Base-by-base conservation (phyloP, 2,113 vertebrate genomes). In the Nyctibius bracteatus region DNA sequence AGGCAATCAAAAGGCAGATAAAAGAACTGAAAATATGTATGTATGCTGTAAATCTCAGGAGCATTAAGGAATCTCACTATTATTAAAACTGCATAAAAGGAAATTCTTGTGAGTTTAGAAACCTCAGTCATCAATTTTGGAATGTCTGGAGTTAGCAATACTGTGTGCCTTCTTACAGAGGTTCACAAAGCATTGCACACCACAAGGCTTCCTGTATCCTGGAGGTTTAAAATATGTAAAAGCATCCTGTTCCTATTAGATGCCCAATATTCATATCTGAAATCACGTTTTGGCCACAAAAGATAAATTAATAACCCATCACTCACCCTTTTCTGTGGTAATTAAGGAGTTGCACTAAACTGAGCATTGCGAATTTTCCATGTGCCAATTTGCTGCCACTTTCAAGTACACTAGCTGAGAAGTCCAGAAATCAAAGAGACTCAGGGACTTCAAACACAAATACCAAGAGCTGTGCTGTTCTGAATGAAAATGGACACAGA, bases 381-480 rank as follows among this genome's bases (percentile, higher is more conserved):
- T 31, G 59, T 88, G 77, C 85, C 92, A 88, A 31, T 91, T 94
- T 96, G 46, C 67, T 95, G 63, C 43, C 58, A 22, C 46, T 61
- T 92, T 81, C 88, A 62, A 92, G 88, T 54, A 58, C 31, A 25
- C 39, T 85, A 49, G 54, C 83, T 80, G 54, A 94, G 67, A 54
- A 96, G 85, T 63, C 44, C 27, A 82, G 90, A 93, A 97, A 94
- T 95, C 91, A 94, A 93, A 97, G 90, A 92, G 66, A 44, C 66
- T 41, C 7, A 31, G 87, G 0, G 6, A 88, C 80, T 92, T 94
- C 86, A 91, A 63, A 92, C n/a, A 61, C 1, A 1, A 58, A 35
- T 51, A 73, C 63, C 49, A 54, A 49, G 46, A 82, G 46, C 65
- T 75, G 80, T 62, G 49, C 66, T 92, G 57, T 18, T 81, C 39